phyloP scores from a whole-genome alignment of 1,140 invertebrate species.

The Oncopodura yosiiana region DNA sequence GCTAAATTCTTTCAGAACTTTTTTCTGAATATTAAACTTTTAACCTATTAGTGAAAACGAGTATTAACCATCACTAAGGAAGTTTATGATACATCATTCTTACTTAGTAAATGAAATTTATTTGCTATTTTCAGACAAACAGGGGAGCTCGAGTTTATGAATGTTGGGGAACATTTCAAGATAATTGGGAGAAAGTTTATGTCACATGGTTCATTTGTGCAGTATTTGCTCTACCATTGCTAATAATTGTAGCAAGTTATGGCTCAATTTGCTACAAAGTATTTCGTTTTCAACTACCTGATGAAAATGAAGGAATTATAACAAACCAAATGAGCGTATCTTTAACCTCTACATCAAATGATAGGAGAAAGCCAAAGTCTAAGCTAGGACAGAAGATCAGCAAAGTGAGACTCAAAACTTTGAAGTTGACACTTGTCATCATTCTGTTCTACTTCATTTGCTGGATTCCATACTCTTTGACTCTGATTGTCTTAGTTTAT shows the following conservation, averaged over 20 bases:
- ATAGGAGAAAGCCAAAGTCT: slow-evolving; percentile 16
- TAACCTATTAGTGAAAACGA: too few species aligned
- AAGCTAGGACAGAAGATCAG: slow-evolving; percentile 37
- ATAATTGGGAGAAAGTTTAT: slow-evolving; percentile 39
- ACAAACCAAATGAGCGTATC: not conserved
- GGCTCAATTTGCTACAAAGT: slow-evolving; percentile 43
- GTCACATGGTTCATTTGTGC: slow-evolving; percentile 42
- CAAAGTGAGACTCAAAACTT: slow-evolving; percentile 47
- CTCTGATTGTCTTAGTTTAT: slow-evolving; percentile 42
- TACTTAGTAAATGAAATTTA: too few species aligned
- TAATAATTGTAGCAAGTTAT: slow-evolving; percentile 39
- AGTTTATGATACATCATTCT: too few species aligned
- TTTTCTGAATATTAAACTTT: too few species aligned
- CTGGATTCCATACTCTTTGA: slow-evolving; percentile 50
- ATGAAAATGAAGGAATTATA: not conserved
- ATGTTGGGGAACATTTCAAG: slow-evolving; percentile 44
- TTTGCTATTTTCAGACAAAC: too few species aligned
- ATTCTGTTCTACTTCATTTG: slow-evolving; percentile 50
- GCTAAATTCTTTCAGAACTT: too few species aligned
- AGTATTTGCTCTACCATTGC: slow-evolving; percentile 39
- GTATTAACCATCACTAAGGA: too few species aligned
- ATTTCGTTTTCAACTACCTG: slow-evolving; percentile 18
- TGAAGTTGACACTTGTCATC: slow-evolving; percentile 50
- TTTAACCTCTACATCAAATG: slow-evolving; percentile 15
- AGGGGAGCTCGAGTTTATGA: slow-evolving; percentile 39